Base-by-base conservation (phyloP, 1,140 invertebrate genomes). In the Drosophila varians region DNA sequence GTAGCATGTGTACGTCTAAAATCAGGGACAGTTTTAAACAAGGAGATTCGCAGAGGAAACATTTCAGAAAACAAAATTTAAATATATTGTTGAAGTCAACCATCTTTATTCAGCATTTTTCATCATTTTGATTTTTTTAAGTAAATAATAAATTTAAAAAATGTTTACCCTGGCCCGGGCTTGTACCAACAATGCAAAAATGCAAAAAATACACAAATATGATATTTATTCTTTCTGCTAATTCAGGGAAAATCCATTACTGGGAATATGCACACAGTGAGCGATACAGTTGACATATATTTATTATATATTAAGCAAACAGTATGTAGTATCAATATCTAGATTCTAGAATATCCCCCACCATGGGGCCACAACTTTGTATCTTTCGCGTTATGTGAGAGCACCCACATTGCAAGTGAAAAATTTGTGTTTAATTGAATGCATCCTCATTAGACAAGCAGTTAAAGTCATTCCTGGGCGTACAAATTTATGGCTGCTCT, bases 391-490 rank as follows among this genome's bases (percentile, higher is more conserved):
- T 28, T 40, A 28, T 64, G 18, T 51, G 28, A n/a, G 53, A 49
- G 46, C 46, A 25, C 60, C 46, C 46, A 66, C 46, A 43, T 64
- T 34, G 36, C 36, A 65, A 43, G 60, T 66, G 60, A 43, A 64
- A 65, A 42, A 52, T 65, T 52, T 66, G 45, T 52, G 66, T 66
- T 42, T 52, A 66, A 66, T 66, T 66, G 62, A 66, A 52, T 52
- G 61, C 62, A 66, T 66, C 62, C 62, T 66, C 60, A 66, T 66
- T 66, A 66, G 45, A 66, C 19, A 18, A 31, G 34, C 62, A 52
- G 45, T 65, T 61, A 46, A 65, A 65, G 57, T 65, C 43, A 49
- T 40, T 52, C 61, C 58, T 31, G 25, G 40, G 47, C 58, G 25
- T 38, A 34, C 34, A 60, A 65, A 65, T 65, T 66, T 23, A 66